phyloP scores from a whole-genome alignment of 2,888 invertebrate genomes.

The Agrotis exclamationis region DNA sequence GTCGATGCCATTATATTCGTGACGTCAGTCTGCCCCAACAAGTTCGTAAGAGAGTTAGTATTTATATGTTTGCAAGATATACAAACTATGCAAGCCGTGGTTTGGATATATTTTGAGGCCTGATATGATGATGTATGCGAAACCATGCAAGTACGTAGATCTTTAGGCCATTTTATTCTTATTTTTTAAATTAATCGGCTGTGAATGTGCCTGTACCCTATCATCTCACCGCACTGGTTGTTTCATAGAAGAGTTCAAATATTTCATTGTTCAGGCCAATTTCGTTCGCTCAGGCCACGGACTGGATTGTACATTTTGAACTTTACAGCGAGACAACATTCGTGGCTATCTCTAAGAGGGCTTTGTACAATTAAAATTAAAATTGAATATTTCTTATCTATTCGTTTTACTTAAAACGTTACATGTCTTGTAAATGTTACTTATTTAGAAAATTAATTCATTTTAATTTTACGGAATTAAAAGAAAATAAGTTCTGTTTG shows the following conservation, averaged over 20 bases:
- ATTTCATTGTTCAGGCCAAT: not conserved
- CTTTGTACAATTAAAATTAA: slow-evolving; percentile 62
- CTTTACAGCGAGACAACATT: slow-evolving; percentile 40
- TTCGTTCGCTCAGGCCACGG: slow-evolving; percentile 11
- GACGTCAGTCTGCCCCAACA: slow-evolving; percentile 26
- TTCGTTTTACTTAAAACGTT: slow-evolving; percentile 62
- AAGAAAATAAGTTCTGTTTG: slow-evolving; percentile 61
- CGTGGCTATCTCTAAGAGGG: slow-evolving; percentile 57
- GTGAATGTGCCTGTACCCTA: slow-evolving; percentile 11
- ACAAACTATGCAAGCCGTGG: slow-evolving; percentile 21
- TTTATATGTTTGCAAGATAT: slow-evolving; percentile 26
- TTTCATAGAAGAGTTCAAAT: not conserved
- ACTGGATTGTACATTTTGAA: slow-evolving; percentile 41
- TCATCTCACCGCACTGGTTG: slow-evolving; percentile 1
- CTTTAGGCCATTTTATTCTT: slow-evolving; percentile 6
- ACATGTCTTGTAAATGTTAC: slow-evolving; percentile 68
- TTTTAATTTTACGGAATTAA: slow-evolving; percentile 43
- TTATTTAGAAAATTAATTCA: slow-evolving; percentile 57
- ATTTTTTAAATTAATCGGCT: slow-evolving; percentile 24
- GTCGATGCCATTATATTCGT: not conserved
- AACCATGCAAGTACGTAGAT: not conserved
- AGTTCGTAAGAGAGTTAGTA: slow-evolving; percentile 19
- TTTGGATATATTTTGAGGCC: slow-evolving; percentile 1
- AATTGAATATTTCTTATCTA: slow-evolving; percentile 54
- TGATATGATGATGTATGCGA: not conserved